A percentile compares a stretch with the other conserved stretches of the same genome.
Evolutionary conservation across 2,888 invertebrate species (phyloP).

Genomic region (Xanthia togata): DNA sequence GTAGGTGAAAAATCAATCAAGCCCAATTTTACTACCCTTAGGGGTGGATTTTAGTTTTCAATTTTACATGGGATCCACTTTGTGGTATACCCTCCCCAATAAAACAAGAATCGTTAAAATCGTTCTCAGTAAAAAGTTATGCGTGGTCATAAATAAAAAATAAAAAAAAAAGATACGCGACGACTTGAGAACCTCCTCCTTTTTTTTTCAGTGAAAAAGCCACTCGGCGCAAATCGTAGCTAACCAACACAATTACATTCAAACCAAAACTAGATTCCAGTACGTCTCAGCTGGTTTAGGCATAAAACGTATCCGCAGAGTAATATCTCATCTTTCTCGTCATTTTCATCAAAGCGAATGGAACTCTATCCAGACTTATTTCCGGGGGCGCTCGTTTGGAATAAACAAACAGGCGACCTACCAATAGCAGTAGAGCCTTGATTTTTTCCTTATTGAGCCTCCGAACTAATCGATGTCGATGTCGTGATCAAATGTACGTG

Average conservation of each 20-base stretch:
- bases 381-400: constrained; percentile 83
- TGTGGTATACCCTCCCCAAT: too few species aligned
- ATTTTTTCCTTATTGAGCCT: constrained; percentile 83
- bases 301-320: constrained; percentile 34
- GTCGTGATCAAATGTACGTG: constrained; percentile 78
- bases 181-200: too few species aligned
- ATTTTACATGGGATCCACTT: too few species aligned
- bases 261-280: constrained; percentile 14
- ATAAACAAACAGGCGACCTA: constrained; percentile 83
- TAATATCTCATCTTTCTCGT: constrained; percentile 47
- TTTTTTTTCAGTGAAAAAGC: too few species aligned
- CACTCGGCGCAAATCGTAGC: neutral
- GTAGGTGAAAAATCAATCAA: too few species aligned
- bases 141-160: too few species aligned
- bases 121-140: too few species aligned
- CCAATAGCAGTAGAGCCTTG: constrained; percentile 73
- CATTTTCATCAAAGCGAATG: constrained; percentile 59
- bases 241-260: neutral
- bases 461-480: constrained; percentile 81
- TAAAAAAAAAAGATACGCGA: too few species aligned
- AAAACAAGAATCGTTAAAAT: too few species aligned
- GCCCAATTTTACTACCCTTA: too few species aligned
- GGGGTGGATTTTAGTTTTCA: too few species aligned
- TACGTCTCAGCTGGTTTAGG: constrained; percentile 36
- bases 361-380: constrained; percentile 83